Evolutionary conservation across 1,140 invertebrate species (phyloP), one percentile per base, ranked within the genome.

Genomic region (Lasioglossum albipes): DNA sequence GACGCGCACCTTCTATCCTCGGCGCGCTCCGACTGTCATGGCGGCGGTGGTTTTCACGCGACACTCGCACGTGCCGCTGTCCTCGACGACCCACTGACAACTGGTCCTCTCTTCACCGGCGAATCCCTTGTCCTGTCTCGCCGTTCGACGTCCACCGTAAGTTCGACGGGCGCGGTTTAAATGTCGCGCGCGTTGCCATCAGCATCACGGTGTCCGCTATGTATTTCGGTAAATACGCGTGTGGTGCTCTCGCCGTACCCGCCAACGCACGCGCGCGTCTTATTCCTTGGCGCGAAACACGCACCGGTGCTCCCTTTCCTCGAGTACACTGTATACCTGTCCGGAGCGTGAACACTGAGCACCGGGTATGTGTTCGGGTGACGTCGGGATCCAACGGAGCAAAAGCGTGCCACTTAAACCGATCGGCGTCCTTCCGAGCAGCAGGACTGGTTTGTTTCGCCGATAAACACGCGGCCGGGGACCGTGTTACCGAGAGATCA

Each of bases 151-250:
- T 72, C 52, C 66, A 49, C 76, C 71, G 22, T n/a, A 64, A n/a
- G 36, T 45, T 31, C 10, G 4, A 41, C 20, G 42, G 22, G 18
- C 16, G 31, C 45, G 45, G 45, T 52, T 45, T 1, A 18, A 78
- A 22, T 6, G 49, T 59, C 52, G 27, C 52, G 68, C 36, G 6
- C 27, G 7, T 10, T 45, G 45, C 61, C 67, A 41, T 27, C 62
- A 42, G 77, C 83, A 84, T 83, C 72, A 72, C 82, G 75, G 67
- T 77, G 75, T 67, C 57, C 36, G 36, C 1, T 36, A 18, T 10
- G 18, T 12, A 27, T 27, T 27, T 27, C 0, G 27, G 9, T 10
- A 12, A 2, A 20, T 16, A 7, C 20, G 18, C n/a, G 31, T 36
- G 52, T 31, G 62, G 41, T 18, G 18, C 6, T 41, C 16, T 41